These are phyloP conservation scores for Drosophila nannoptera DNA, from an alignment of 1,140 invertebrate species.

Conservation along the genomic window DNA sequence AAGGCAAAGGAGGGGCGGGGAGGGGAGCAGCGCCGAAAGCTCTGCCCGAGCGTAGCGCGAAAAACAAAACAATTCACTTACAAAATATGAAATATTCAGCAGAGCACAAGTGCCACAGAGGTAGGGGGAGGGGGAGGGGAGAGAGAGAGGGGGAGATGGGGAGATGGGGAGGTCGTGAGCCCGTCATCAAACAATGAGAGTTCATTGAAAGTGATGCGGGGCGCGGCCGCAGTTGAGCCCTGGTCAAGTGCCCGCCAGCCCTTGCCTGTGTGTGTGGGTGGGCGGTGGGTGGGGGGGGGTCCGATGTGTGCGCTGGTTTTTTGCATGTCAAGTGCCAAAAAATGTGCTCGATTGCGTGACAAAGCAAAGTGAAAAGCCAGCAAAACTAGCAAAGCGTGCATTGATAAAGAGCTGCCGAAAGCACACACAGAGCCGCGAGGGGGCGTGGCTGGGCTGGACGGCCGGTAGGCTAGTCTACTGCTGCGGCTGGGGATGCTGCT, in stretches of 20 bases:
- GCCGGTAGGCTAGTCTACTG: too few relatives aligned
- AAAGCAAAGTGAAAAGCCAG: slow-evolving; percentile 58
- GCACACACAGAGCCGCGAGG: not conserved
- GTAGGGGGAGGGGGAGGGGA: not conserved
- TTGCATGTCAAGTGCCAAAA: slow-evolving; percentile 59
- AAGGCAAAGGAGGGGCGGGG: too few relatives aligned
- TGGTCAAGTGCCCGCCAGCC: slow-evolving; percentile 24
- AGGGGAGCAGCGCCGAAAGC: not conserved
- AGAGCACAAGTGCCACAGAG: not conserved
- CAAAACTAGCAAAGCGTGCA: slow-evolving; percentile 51
- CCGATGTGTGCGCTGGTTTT: slow-evolving; percentile 9
- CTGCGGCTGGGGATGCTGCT: not conserved
- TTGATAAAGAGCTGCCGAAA: slow-evolving; percentile 41
- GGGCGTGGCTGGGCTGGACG: too few relatives aligned
- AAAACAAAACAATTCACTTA: slow-evolving; percentile 6
- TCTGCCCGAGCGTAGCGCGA: not conserved
- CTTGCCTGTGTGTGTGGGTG: not conserved
- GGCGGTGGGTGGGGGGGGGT: too few relatives aligned
- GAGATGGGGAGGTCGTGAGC: not conserved
- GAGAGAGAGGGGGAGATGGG: not conserved
- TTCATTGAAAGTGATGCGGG: not conserved
- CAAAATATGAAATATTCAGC: slow-evolving; percentile 6
- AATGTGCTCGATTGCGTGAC: slow-evolving; percentile 67
- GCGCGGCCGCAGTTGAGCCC: not conserved
- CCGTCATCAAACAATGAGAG: not conserved